These are phyloP conservation scores for Neotragus moschatus DNA, from an alignment of 2,113 vertebrate genomes.

Conservation along the genomic window DNA sequence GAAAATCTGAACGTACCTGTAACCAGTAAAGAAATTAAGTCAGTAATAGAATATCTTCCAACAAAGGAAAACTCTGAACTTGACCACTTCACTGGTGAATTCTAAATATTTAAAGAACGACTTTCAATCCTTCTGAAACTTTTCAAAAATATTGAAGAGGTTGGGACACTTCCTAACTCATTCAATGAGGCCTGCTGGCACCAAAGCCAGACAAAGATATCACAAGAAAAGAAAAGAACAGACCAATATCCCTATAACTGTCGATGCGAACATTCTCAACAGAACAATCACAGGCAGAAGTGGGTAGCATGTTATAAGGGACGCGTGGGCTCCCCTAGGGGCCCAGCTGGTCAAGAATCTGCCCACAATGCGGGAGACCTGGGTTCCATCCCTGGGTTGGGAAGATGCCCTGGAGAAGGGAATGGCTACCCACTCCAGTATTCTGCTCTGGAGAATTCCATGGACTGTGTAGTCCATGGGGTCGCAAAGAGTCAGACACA, in stretches of 20 bases:
- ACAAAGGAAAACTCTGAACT: not conserved
- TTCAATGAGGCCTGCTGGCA: not conserved
- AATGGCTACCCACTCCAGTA: not conserved
- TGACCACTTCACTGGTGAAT: not conserved
- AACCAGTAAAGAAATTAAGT: not conserved
- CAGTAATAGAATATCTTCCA: not conserved
- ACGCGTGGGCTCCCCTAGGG: rapidly evolving
- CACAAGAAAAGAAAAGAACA: not conserved
- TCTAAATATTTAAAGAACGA: not conserved
- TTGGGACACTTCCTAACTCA: not conserved
- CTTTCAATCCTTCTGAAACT: not conserved
- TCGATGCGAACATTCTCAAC: rapidly evolving
- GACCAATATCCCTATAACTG: not conserved
- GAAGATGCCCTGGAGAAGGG: not conserved
- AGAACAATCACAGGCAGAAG: rapidly evolving
- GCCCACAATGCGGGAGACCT: rapidly evolving
- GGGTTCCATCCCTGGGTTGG: not conserved
- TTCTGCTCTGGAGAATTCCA: not conserved
- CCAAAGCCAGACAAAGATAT: not conserved
- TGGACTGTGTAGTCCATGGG: not conserved
- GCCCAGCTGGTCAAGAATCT: not conserved
- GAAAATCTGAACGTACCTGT: not conserved
- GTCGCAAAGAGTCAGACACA: not conserved
- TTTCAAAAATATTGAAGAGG: not conserved
- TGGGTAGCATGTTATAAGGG: rapidly evolving